Percentiles rank a stretch among this genome's conserved stretches.
Conservation (phyloP, 2,888 invertebrate species). For the Elysia crispata region DNA sequence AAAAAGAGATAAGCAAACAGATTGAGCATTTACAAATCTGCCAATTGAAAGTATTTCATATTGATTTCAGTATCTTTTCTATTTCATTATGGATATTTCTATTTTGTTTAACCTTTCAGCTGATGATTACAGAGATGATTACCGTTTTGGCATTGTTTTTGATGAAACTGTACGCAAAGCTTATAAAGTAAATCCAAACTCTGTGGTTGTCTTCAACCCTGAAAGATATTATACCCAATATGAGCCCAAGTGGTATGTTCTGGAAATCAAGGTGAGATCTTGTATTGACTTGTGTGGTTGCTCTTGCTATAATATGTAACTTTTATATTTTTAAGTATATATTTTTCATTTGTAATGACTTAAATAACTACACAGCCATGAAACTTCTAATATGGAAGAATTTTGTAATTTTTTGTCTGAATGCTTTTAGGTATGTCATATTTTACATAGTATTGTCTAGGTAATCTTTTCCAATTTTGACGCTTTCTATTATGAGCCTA, state of each 20-base stretch:
- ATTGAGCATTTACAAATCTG: too few species aligned
- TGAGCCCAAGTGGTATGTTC: slow-evolving; percentile 78
- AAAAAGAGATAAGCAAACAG: too few species aligned
- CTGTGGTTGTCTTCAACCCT: slow-evolving; percentile 79
- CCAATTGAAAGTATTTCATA: not conserved
- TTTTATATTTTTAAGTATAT: too few species aligned
- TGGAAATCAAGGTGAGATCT: slow-evolving; percentile 73
- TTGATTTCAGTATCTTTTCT: not conserved
- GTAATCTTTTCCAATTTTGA: too few species aligned
- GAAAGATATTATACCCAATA: slow-evolving; percentile 79
- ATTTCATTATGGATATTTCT: not conserved
- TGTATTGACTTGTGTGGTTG: not conserved
- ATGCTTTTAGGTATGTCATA: too few species aligned
- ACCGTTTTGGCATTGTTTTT: slow-evolving; percentile 78
- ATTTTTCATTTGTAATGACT: too few species aligned
- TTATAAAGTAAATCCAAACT: slow-evolving; percentile 69
- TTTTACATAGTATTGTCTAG: too few species aligned
- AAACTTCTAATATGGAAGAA: too few species aligned
- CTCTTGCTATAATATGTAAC: too few species aligned
- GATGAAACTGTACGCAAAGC: slow-evolving; percentile 73
- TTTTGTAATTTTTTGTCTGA: too few species aligned
- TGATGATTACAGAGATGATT: slow-evolving; percentile 78
- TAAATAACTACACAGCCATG: too few species aligned
- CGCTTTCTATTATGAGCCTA: too few species aligned
- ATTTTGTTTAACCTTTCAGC: slow-evolving; percentile 73